Base-by-base conservation (phyloP, 2,888 invertebrate species). In the Pseudococcus longispinus region DNA sequence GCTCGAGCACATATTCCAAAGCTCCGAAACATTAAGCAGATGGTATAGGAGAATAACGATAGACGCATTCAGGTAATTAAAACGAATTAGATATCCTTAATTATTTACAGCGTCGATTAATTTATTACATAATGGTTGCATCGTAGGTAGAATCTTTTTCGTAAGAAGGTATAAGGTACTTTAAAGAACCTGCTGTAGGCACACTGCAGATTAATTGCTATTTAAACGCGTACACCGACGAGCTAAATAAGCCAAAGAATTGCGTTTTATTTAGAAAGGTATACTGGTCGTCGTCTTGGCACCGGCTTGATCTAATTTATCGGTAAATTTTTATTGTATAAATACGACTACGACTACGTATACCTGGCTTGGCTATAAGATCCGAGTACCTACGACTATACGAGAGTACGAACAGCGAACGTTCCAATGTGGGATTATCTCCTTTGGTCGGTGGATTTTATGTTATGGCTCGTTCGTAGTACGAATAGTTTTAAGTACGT, bases 21-120 rank as follows among this genome's bases (percentile, higher is more conserved):
- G 93, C 90, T 96, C 96, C 0, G 93, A 94, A 37, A 91, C 93
- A 87, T 91, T 97, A 13, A 94, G 92, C 88, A 94, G 94, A 90
- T 96, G 96, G 96, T 97, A 95, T 91, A 95, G 95, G 90, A 95
- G 94, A 89, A 94, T 97, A 88, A 93, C 95, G 89, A 96, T 97
- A 88, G 97, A 97, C 90, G 95, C 95, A 88, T 97, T 97, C 90
- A 93, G 92, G 93, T 93, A 74, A 74, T 74, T 87, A 87, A 37
- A 42, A 85, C 70, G 44, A 46, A 55, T 84, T 46, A 51, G 46
- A 87, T 82, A 55, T 29, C 42, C 42, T 46, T 86, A 86, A 15
- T 37, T 84, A 44, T 37, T 29, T 37, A 37, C 37, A 37, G 18
- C 23, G 23, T 5, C 80, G 70, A 29, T 32, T 23, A 70, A 65